Evolutionary conservation across 1,140 invertebrate species (phyloP), one percentile per base, ranked within the genome.

Genomic region (Lanistes nyassanus): DNA sequence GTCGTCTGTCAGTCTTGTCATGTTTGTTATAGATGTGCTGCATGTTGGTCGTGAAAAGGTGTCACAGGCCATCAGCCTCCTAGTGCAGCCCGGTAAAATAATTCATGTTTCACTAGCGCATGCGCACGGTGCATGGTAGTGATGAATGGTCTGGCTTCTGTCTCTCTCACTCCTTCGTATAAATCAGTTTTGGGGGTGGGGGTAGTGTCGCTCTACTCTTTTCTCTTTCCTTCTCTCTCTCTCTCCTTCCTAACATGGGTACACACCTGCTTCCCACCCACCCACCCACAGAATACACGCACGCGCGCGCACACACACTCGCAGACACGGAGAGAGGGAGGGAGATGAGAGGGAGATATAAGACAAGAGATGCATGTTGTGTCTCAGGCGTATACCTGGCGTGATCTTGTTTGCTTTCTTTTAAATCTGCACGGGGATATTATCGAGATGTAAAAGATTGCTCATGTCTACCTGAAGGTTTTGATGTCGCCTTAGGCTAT

Each of bases 261-360:
- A n/a, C n/a, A 13, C n/a, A 13, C n/a, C 53, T 55, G 13, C n/a
- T n/a, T 55, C 58, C 34, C 58, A 29, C 58, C 34, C 58, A 29
- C 58, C 34, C 58, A 29, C 58, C 34, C 58, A 11, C 58, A 6
- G 31, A 23, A 60, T 31, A n/a, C 58, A 60, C 58, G 23, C 58
- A 60, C 62, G 39, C 62, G 13, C 5, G 39, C 16, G 39, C 13
- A 65, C 62, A 65, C 13, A 65, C 6, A 31, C 29, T 9, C 62
- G 39, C 5, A 16, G 5, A 34, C 62, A 65, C 62, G 39, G 31
- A 65, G 31, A 65, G 31, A 65, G 31, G 39, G 31, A 65, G 31
- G 39, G 31, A 65, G 31, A 65, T 36, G 39, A 65, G 31, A 65
- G 31, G 39, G 31, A 65, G 31, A 65, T 36, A 65, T 36, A 65